Conservation (phyloP, 2,888 invertebrate species). For the Steinernema carpocapsae region DNA sequence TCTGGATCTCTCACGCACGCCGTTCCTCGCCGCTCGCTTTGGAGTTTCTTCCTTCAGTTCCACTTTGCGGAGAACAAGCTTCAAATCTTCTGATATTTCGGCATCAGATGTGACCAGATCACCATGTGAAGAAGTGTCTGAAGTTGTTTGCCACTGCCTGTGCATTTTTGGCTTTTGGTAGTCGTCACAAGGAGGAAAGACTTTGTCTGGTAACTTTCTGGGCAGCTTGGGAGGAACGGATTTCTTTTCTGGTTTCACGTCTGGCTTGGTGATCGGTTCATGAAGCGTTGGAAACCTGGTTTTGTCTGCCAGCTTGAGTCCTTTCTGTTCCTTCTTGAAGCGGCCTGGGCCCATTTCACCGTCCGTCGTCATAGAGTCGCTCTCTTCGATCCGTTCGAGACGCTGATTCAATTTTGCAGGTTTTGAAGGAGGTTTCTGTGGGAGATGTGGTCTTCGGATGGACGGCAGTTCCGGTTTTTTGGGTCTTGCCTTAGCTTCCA, state of each 20-base stretch:
- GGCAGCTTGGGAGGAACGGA: neutral
- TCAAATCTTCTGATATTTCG: neutral
- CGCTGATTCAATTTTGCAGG: neutral
- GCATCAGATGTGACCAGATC: neutral
- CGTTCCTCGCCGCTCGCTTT: neutral
- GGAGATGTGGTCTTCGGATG: neutral
- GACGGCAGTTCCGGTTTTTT: neutral
- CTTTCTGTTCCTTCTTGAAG: neutral
- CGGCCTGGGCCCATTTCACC: neutral
- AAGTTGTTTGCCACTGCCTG: constrained; percentile 12
- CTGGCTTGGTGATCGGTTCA: too few relatives aligned
- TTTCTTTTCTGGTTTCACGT: too few relatives aligned
- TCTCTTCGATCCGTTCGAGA: constrained; percentile 19
- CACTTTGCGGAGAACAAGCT: constrained; percentile 19
- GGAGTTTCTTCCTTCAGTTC: neutral
- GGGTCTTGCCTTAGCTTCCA: neutral
- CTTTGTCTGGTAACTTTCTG: neutral
- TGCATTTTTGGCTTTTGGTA: neutral
- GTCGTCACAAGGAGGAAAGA: neutral
- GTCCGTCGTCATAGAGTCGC: constrained; percentile 7
- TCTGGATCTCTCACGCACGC: neutral
- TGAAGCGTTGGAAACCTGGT: too few relatives aligned
- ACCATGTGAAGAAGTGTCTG: neutral
- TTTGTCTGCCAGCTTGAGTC: neutral
- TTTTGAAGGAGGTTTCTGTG: neutral